phyloP scores from a whole-genome alignment of 2,888 invertebrate species.

The Marronus borbonicus region DNA sequence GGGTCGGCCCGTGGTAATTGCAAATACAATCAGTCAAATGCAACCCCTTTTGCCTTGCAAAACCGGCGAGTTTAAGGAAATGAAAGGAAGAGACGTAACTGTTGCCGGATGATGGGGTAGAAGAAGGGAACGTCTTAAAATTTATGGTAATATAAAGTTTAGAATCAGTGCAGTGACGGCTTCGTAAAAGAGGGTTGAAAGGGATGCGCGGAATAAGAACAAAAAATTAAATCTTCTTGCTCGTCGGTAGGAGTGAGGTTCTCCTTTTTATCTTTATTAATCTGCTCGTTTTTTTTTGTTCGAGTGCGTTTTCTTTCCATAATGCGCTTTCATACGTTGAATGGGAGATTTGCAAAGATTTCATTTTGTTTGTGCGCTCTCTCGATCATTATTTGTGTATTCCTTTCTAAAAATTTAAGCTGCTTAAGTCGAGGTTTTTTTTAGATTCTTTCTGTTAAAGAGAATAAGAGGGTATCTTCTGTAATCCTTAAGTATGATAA shows the following conservation, averaged over 20 bases:
- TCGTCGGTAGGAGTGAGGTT: conserved; percentile 14
- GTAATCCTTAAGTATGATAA: neutral
- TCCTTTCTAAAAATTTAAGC: conserved; percentile 5
- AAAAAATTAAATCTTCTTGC: conserved; percentile 40
- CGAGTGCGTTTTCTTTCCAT: neutral
- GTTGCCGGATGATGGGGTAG: conserved; percentile 46
- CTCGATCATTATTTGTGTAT: neutral
- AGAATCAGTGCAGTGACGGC: conserved; percentile 9
- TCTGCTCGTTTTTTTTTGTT: conserved; percentile 17
- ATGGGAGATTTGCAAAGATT: conserved; percentile 26
- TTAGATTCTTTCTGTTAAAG: neutral
- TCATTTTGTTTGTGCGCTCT: conserved; percentile 16
- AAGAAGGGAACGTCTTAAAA: conserved; percentile 54
- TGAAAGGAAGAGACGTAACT: conserved; percentile 55
- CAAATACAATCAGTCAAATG: conserved; percentile 54
- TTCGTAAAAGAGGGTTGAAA: conserved; percentile 4
- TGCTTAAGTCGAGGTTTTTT: neutral
- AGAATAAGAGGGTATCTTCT: neutral
- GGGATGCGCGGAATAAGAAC: conserved; percentile 8
- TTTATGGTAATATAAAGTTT: conserved; percentile 50
- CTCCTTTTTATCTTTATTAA: conserved; percentile 26
- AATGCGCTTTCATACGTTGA: conserved; percentile 22
- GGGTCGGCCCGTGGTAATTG: conserved; percentile 48
- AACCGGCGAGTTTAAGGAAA: conserved; percentile 53
- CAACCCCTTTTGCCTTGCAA: conserved; percentile 51